phyloP scores from a whole-genome alignment of 1,140 invertebrate species.

The Pseudomyrmex flavicornis region DNA sequence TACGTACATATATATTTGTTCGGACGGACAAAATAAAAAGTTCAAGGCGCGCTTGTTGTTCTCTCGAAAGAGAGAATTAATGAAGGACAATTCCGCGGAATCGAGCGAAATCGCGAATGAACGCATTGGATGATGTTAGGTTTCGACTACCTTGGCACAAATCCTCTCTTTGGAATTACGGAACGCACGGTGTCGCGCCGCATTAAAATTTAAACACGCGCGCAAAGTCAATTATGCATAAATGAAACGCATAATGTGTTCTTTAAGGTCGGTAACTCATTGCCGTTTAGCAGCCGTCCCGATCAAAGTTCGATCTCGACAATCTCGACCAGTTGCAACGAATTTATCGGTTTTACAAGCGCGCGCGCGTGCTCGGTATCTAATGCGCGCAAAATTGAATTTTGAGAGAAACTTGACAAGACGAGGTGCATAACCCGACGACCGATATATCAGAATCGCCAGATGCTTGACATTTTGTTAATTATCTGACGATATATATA shows the following conservation, averaged over 20 bases:
- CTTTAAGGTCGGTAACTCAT: constrained; percentile 64
- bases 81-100: neutral
- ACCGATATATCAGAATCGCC: neutral
- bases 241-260: constrained; percentile 64
- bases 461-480: neutral
- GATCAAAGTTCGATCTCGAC: constrained; percentile 20
- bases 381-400: neutral
- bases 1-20: neutral
- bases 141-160: constrained; percentile 69
- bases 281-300: constrained; percentile 17
- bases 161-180: constrained; percentile 65
- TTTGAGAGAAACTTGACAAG: too few relatives aligned
- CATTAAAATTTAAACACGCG: constrained; percentile 68
- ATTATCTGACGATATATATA: neutral
- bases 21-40: neutral
- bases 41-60: neutral
- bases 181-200: constrained; percentile 43
- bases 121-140: constrained; percentile 49
- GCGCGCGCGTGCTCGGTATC: too few relatives aligned
- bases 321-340: neutral
- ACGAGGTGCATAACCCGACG: neutral
- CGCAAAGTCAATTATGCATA: constrained; percentile 68
- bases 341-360: neutral
- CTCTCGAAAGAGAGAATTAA: neutral
- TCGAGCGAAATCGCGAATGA: constrained; percentile 4